Conservation (phyloP, 2,797 vertebrate genomes). For the Staurois parvus region DNA sequence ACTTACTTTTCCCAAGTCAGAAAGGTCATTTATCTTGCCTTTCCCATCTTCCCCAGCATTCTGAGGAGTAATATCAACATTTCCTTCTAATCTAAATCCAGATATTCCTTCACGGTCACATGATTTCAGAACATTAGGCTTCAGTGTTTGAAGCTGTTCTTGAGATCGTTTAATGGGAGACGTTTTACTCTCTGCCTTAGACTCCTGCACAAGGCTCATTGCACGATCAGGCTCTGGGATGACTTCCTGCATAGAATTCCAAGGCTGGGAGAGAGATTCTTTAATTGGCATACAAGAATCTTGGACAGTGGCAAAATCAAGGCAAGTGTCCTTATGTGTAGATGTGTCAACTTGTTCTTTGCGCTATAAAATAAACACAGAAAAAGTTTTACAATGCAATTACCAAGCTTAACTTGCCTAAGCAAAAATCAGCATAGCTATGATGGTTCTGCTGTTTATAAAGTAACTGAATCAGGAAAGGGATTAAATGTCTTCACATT, state of each 20-base stretch:
- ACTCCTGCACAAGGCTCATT: not conserved
- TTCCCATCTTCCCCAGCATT: not conserved
- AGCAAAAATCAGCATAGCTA: too few species aligned
- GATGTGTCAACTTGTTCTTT: too few species aligned
- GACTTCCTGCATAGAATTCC: not conserved
- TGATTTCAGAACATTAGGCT: constrained; percentile 73
- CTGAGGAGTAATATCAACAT: not conserved
- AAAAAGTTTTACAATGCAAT: too few species aligned
- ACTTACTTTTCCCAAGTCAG: constrained; percentile 10
- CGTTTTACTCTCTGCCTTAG: constrained; percentile 69
- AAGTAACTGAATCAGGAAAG: too few species aligned
- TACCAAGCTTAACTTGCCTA: too few species aligned
- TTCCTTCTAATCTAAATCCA: not conserved
- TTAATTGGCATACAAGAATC: not conserved
- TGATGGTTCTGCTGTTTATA: too few species aligned
- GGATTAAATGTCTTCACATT: too few species aligned
- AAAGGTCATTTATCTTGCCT: not conserved
- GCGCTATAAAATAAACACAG: too few species aligned
- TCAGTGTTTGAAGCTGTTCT: constrained; percentile 75
- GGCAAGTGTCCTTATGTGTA: not conserved
- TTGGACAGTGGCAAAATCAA: not conserved
- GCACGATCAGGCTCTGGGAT: not conserved
- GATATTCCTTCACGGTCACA: constrained; percentile 50
- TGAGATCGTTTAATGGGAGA: constrained; percentile 72
- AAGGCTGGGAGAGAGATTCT: not conserved